Base-by-base conservation (phyloP, 2,113 vertebrate genomes). In the Ceuthmochares aereus region DNA sequence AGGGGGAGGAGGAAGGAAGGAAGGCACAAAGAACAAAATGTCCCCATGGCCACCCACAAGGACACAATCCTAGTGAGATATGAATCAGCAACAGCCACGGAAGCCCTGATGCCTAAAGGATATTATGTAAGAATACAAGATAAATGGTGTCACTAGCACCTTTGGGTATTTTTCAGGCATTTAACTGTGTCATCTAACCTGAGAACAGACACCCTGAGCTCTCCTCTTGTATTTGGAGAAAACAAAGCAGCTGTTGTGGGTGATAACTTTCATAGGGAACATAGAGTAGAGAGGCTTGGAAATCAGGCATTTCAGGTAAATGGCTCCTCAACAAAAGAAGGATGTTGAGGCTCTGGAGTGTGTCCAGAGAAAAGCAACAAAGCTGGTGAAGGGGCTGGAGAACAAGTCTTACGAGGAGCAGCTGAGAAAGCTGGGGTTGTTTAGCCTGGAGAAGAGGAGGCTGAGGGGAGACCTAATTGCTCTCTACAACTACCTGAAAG, bases 31-130 rank as follows among this genome's bases (percentile, higher is more conserved):
- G 93, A 95, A 97, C 86, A 96, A 96, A 79, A 91, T 92, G 93
- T 97, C 95, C 94, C 90, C 82, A 77, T 81, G 96, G 72, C 91
- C 94, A 93, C 97, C 96, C 94, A 97, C 95, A 9, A 90, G 82
- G 90, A 94, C 68, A 87, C 18, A 47, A 59, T 79, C 32, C 7
- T 11, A 72, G 83, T 42, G 86, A 88, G 76, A 93, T 84, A 86
- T 92, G 79, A 89, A 87, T 90, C 90, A 91, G 84, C 76, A 92
- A 47, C 85, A 89, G 43, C 25, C 73, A 56, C 90, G 79, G 76
- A 84, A 96, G 45, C 83, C 85, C 63, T 75, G 83, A 69, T 8
- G 62, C 88, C 81, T 96, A 40, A 59, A 81, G 23, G 17, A 49
- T 25, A 58, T 96, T 96, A 79, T 40, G 66, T 81, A 96, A 95